Conservation (phyloP, 2,797 vertebrate genomes). For the Chelonia mydas region DNA sequence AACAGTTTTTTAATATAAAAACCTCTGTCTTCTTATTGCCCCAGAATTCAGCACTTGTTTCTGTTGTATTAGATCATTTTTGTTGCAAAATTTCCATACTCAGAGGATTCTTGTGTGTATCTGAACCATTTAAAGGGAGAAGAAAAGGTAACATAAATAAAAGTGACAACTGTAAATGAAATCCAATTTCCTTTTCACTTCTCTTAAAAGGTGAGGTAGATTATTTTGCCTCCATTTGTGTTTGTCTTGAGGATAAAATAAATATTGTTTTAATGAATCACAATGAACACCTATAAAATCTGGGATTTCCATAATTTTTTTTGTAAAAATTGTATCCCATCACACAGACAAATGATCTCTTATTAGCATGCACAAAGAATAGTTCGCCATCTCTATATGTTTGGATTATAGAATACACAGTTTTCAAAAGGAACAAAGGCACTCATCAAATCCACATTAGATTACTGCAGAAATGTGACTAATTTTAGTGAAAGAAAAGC, state of each 20-base stretch:
- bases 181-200: slow-evolving; percentile 59
- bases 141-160: slow-evolving; percentile 64
- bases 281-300: neutral
- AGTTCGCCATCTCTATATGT: slow-evolving; percentile 28
- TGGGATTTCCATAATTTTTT: neutral
- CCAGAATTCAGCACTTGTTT: slow-evolving; percentile 40
- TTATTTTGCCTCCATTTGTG: slow-evolving; percentile 46
- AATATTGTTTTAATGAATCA: slow-evolving; percentile 57
- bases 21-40: slow-evolving; percentile 19
- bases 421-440: slow-evolving; percentile 32
- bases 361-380: slow-evolving; percentile 21
- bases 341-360: slow-evolving; percentile 3
- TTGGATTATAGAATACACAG: slow-evolving; percentile 23
- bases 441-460: slow-evolving; percentile 24
- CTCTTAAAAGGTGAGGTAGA: slow-evolving; percentile 27
- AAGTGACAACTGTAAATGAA: slow-evolving; percentile 51
- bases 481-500: slow-evolving; percentile 22
- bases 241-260: slow-evolving; percentile 51
- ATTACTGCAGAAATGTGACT: slow-evolving; percentile 3
- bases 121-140: slow-evolving; percentile 33
- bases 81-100: slow-evolving; percentile 32
- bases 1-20: slow-evolving; percentile 51
- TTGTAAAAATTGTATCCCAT: slow-evolving; percentile 20
- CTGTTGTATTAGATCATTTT: slow-evolving; percentile 51
- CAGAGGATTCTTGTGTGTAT: neutral